phyloP scores from a whole-genome alignment of 2,113 vertebrate genomes.

The Mionectes macconnelli region DNA sequence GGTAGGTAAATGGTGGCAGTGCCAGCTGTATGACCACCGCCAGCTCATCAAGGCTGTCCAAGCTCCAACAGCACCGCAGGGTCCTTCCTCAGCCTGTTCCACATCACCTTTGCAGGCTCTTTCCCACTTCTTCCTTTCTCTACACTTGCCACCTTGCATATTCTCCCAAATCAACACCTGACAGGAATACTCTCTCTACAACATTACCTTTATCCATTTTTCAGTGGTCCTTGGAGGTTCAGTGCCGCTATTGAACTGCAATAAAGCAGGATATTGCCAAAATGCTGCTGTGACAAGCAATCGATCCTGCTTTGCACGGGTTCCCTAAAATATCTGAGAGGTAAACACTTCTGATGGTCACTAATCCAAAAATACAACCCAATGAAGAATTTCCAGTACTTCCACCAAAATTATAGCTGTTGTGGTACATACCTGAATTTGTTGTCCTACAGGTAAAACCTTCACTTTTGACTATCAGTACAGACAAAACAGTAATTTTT shows the following conservation, averaged over 20 bases:
- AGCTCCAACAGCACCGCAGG: fast-evolving
- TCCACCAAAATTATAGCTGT: not conserved
- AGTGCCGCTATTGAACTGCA: not conserved
- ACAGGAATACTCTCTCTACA: not conserved
- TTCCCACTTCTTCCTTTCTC: not conserved
- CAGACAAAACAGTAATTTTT: not conserved
- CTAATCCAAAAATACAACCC: not conserved
- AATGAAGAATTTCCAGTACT: not conserved
- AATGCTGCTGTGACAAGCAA: fast-evolving
- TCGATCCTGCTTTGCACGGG: fast-evolving
- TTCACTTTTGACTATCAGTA: not conserved
- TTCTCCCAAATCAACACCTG: not conserved
- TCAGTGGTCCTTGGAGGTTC: not conserved
- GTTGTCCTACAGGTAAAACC: not conserved
- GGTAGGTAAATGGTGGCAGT: not conserved
- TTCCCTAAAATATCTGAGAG: not conserved
- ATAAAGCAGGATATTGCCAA: not conserved
- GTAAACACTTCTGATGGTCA: fast-evolving
- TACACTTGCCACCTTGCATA: not conserved
- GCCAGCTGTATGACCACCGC: fast-evolving
- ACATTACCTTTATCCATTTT: not conserved
- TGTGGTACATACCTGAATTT: not conserved
- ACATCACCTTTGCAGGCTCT: fast-evolving
- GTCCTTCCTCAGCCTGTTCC: not conserved
- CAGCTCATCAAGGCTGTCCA: not conserved